Evolutionary conservation across 2,113 vertebrate genomes (phyloP), one percentile per base, ranked within the genome.

Genomic region (Struthio camelus): DNA sequence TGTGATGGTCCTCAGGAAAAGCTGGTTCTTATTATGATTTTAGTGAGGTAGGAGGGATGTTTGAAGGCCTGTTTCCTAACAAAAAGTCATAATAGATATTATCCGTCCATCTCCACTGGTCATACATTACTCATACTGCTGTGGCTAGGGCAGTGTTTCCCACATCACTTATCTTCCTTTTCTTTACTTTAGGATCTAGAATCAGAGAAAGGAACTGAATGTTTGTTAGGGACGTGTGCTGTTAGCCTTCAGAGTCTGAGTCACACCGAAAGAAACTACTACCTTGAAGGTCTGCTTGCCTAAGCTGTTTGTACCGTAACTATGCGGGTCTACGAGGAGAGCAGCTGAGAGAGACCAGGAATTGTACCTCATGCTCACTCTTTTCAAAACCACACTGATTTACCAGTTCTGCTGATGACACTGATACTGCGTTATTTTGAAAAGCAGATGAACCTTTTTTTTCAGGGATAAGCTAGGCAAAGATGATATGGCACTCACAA

Each of bases 321-420:
- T 65, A 24, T 14, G 48, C 1, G 9, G 2, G 36, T 85, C 62
- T 8, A 9, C 14, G 8, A 62, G 38, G 11, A 36, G 28, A 62
- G 25, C 13, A 73, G 44, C 3, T 69, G 73, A 51, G 34, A 50
- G 4, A 56, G 14, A 17, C 27, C 72, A 51, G 71, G 82, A 90
- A 17, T 10, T 0, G 0, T 54, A 46, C 4, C 4, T 59, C 42
- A 18, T 24, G 13, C 9, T 83, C 7, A 40, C 4, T 32, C 72
- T 23, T 87, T 72, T 69, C 56, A 54, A 77, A 91, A 61, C 20
- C 30, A 18, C 18, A 19, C 1, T 23, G n/a, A 93, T 64, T 87
- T 85, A 36, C 11, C 12, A 54, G 14, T 85, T 82, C 70, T 90
- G 5, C 51, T 67, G 38, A 27, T 48, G 89, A 76, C 75, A 4